phyloP scores from a whole-genome alignment of 2,888 invertebrate genomes.

The Temnothorax rugatulus region DNA sequence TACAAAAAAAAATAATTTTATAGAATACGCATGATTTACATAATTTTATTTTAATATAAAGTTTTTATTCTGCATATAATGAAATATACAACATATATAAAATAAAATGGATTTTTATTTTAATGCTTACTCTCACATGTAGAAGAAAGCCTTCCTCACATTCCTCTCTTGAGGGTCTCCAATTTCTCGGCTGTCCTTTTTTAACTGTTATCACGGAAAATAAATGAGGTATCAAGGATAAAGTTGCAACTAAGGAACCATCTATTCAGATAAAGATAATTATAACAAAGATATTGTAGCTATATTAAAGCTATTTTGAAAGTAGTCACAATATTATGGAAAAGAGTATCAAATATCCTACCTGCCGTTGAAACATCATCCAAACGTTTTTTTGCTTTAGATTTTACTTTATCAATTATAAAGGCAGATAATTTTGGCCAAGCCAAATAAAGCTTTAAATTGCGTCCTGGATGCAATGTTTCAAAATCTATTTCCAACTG shows the following conservation, averaged over 20 bases:
- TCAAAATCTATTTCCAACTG: conserved; percentile 1
- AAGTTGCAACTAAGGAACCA: not conserved
- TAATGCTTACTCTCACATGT: not conserved
- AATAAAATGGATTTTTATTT: not conserved
- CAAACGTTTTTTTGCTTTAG: not conserved
- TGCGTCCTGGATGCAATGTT: not conserved
- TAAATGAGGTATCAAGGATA: conserved; percentile 3
- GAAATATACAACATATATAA: not conserved
- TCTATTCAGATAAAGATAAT: no score
- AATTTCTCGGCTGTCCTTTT: not conserved
- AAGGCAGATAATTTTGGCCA: conserved; percentile 12
- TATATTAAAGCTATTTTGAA: no score
- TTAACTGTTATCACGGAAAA: not conserved
- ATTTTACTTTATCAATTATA: not conserved
- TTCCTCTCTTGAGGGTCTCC: not conserved
- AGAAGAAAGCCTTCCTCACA: conserved; percentile 14
- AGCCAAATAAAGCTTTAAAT: conserved; percentile 8
- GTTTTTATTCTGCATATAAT: not conserved
- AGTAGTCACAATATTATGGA: no score
- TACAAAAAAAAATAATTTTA: not conserved
- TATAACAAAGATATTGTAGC: no score
- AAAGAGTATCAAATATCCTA: not conserved
- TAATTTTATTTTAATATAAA: not conserved
- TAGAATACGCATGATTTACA: not conserved
- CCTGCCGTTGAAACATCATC: not conserved